Conservation (phyloP, 2,113 vertebrate genomes). For the Gasterosteus nipponicus region DNA sequence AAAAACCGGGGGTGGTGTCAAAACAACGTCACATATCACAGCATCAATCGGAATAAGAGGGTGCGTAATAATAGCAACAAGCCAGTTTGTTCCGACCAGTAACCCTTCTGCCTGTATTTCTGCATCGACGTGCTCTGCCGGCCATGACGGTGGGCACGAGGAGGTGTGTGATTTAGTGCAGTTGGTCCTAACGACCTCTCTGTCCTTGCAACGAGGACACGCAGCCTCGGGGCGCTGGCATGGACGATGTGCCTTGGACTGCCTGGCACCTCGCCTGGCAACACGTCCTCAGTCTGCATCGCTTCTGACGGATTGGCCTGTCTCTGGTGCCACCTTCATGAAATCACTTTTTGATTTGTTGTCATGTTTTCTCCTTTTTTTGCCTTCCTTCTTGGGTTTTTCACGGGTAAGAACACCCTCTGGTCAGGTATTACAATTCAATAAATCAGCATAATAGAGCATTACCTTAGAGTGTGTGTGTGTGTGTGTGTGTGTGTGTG, state of each 20-base stretch:
- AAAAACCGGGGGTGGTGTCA: conserved; percentile 71
- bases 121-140: conserved; percentile 69
- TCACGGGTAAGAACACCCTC: conserved; percentile 70
- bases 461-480: conserved; percentile 64
- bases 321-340: conserved; percentile 76
- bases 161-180: conserved; percentile 77
- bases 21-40: conserved; percentile 75
- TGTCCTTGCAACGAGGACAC: conserved; percentile 79
- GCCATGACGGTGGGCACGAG: conserved; percentile 66
- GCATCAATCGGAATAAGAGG: conserved; percentile 76
- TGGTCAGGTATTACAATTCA: conserved; percentile 74
- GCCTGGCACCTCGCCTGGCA: conserved; percentile 80
- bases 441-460: conserved; percentile 75
- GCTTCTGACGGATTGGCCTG: conserved; percentile 73
- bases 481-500: conserved; percentile 46
- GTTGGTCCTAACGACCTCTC: conserved; percentile 78
- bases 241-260: conserved; percentile 73
- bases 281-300: conserved; percentile 71
- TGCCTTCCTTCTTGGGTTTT: conserved; percentile 59
- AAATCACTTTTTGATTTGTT: conserved; percentile 81
- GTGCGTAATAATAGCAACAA: conserved; percentile 46
- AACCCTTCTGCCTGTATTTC: conserved; percentile 38
- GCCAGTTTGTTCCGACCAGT: conserved; percentile 61
- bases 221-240: conserved; percentile 79
- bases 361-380: conserved; percentile 68